Evolutionary conservation across 2,888 invertebrate species (phyloP).

Genomic region (Acanthoscelides obtectus): DNA sequence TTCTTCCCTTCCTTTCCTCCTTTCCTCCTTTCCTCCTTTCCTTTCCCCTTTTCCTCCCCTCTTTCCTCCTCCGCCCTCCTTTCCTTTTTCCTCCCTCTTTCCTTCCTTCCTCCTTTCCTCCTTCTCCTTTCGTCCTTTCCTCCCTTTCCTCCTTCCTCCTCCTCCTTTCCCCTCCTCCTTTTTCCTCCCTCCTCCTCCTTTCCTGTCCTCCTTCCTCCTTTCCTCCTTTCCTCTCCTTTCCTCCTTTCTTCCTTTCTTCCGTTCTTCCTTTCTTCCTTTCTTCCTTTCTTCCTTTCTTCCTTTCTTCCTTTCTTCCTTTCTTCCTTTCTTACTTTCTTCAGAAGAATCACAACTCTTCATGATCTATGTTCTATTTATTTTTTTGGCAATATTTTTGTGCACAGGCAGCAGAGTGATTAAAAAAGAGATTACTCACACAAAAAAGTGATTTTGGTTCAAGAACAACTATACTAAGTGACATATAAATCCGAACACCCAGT

Average conservation of each 20-base stretch:
- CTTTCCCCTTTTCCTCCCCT: background rate
- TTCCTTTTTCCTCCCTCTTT: background rate
- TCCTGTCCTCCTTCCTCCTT: background rate
- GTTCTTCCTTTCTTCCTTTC: background rate
- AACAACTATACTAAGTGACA: too few relatives aligned
- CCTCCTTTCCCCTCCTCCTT: background rate
- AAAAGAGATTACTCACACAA: too few relatives aligned
- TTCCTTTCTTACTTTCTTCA: too few relatives aligned
- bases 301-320: background rate
- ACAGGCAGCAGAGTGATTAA: too few relatives aligned
- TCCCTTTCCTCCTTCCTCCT: background rate
- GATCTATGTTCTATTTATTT: too few relatives aligned
- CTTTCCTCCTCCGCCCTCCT: too few relatives aligned
- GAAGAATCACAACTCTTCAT: too few relatives aligned
- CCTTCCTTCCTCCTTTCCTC: background rate
- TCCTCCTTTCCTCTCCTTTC: background rate
- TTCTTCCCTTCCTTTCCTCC: constrained; percentile 1
- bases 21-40: background rate
- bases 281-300: background rate
- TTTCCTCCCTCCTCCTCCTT: background rate
- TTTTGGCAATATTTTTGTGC: too few relatives aligned
- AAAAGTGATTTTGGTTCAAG: too few relatives aligned
- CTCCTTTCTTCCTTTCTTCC: background rate
- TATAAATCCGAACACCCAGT: too few relatives aligned
- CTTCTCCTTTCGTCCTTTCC: background rate